Base-by-base conservation (phyloP, 2,797 vertebrate genomes). In the Scarus forsteni region DNA sequence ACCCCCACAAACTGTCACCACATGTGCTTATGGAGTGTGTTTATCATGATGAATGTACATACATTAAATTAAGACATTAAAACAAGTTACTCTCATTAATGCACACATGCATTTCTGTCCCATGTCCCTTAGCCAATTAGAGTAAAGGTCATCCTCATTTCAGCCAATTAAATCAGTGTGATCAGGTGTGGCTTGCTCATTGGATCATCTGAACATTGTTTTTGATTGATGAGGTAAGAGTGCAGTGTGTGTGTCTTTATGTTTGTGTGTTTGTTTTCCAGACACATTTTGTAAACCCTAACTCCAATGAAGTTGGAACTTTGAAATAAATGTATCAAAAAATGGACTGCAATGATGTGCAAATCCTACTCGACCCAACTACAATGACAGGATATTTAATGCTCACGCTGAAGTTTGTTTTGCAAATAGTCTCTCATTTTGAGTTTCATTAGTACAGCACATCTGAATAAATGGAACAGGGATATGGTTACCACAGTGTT, bases 131-230 rank as follows among this genome's bases (percentile, higher is more conserved):
- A 71, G 75, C 86, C 86, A 92, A 86, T 89, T 88, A 88, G 42
- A 85, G 60, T 34, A 84, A 90, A 92, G 88, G 88, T 89, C 70
- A 81, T 72, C 46, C 66, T 84, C 73, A 73, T 87, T 85, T 67
- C 18, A 82, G 69, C 89, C 88, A 89, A 85, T 89, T 90, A 89
- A 84, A 71, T 60, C 43, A 43, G 60, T 58, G 40, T 84, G 82
- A 80, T 85, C 78, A 80, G 75, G 59, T 88, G 80, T 73, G 72
- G 73, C 53, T 16, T 77, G 70, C 77, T 82, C 80, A 82, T 78
- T 81, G 73, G 75, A 46, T 84, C 45, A 48, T 50, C 53, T 64
- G 61, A 81, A 77, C 73, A 84, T 88, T 79, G 77, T 75, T 84
- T n/a, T 73, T 91, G 88, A 88, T 88, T 86, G 83, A 87, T 84